Conservation (phyloP, 2,888 invertebrate species). For the Luperina testacea region DNA sequence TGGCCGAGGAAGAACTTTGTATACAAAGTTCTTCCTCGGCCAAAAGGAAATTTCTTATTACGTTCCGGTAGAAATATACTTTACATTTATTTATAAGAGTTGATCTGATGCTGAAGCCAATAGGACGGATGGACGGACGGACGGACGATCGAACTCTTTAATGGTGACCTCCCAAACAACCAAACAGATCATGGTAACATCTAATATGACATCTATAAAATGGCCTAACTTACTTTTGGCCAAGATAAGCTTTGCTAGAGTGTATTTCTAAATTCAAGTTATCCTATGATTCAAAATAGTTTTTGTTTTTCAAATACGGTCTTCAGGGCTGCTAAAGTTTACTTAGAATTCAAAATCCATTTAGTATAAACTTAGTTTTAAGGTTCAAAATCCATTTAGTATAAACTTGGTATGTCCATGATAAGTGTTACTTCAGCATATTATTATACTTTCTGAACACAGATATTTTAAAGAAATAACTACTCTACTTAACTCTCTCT, state of each 20-base stretch:
- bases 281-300: background rate
- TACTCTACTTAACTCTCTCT: no score
- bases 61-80: background rate
- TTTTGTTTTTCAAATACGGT: background rate
- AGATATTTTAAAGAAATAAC: no score
- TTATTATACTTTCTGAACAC: no score
- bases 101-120: background rate
- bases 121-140: no score
- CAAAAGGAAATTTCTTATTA: background rate
- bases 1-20: background rate
- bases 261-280: background rate
- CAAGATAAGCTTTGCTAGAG: background rate
- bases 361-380: background rate
- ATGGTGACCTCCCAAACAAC: background rate
- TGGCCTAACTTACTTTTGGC: background rate
- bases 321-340: background rate
- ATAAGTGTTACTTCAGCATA: background rate
- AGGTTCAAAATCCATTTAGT: background rate
- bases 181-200: background rate
- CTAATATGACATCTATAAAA: background rate
- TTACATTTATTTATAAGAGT: no score
- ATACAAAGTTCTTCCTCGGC: no score
- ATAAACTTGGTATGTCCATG: background rate
- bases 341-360: background rate
- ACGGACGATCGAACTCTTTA: background rate